Evolutionary conservation across 2,113 vertebrate genomes (phyloP).

Genomic region (Rutilus rutilus): DNA sequence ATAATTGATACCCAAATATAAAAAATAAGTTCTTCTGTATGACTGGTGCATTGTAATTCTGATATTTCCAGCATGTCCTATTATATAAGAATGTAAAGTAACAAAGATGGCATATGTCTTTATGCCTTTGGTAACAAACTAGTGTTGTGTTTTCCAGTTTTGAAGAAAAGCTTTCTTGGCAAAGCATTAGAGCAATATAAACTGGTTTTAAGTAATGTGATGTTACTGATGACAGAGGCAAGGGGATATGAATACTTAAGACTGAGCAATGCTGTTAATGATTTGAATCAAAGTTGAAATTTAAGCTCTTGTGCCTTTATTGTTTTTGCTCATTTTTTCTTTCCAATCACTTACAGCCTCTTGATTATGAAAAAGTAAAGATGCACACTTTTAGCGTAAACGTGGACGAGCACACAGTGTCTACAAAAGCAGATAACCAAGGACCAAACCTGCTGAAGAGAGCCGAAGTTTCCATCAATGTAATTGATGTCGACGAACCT

Average conservation of each 20-base stretch:
- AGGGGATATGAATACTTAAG: not conserved
- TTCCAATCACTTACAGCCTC: slow-evolving; percentile 70
- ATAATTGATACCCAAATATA: too few relatives aligned
- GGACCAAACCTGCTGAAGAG: slow-evolving; percentile 30
- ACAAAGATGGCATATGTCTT: too few relatives aligned
- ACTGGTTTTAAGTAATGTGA: too few relatives aligned
- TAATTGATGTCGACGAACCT: slow-evolving; percentile 89
- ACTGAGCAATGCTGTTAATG: not conserved
- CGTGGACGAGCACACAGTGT: slow-evolving; percentile 64
- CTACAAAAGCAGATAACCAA: slow-evolving; percentile 61
- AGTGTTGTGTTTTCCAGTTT: too few relatives aligned
- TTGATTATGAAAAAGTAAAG: slow-evolving; percentile 83
- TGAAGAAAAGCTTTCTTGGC: too few relatives aligned
- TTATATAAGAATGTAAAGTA: too few relatives aligned
- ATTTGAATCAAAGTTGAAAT: not conserved
- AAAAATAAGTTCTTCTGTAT: too few relatives aligned
- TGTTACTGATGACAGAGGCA: too few relatives aligned
- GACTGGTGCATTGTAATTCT: too few relatives aligned
- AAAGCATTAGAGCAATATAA: too few relatives aligned
- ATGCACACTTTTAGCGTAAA: slow-evolving; percentile 62
- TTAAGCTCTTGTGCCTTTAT: not conserved
- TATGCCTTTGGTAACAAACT: too few relatives aligned
- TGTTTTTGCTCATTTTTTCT: not conserved
- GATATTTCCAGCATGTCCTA: too few relatives aligned
- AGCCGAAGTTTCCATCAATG: slow-evolving; percentile 73